Evolutionary conservation across 92 coral and sea anemone species (phyloP).

Genomic region (Actinernus sp.): DNA sequence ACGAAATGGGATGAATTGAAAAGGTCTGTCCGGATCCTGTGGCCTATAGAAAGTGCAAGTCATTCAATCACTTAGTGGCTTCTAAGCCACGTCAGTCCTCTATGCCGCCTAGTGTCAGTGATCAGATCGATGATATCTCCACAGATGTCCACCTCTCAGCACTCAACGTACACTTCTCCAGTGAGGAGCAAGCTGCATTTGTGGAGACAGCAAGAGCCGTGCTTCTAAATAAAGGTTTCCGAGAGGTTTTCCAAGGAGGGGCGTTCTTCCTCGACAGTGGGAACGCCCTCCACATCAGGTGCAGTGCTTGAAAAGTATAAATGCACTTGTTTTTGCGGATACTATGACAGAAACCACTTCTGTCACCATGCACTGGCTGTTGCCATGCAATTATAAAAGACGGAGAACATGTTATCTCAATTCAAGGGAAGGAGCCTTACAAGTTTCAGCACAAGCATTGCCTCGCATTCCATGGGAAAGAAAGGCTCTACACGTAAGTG

Average conservation of each 20-base stretch:
- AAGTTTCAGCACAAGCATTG: too few species aligned
- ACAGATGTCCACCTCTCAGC: background rate
- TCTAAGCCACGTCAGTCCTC: background rate
- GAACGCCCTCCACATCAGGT: slow-evolving; percentile 2
- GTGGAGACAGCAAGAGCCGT: slow-evolving; percentile 10
- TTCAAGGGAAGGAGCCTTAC: too few species aligned
- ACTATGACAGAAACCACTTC: slow-evolving; percentile 10
- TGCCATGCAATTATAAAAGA: background rate
- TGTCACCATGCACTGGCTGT: slow-evolving; percentile 13
- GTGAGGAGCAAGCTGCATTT: slow-evolving; percentile 9
- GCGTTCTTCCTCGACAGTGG: slow-evolving; percentile 20
- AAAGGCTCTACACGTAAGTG: too few species aligned
- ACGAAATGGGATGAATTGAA: slow-evolving; percentile 46
- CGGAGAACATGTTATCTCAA: slow-evolving; percentile 5
- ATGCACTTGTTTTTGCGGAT: slow-evolving; percentile 5
- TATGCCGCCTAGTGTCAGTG: background rate
- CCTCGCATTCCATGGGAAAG: too few species aligned
- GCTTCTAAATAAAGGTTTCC: slow-evolving; percentile 3
- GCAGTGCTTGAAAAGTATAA: slow-evolving; percentile 15
- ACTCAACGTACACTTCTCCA: background rate
- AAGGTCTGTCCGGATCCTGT: slow-evolving; percentile 21
- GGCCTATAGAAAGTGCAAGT: slow-evolving; percentile 25
- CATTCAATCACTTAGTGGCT: slow-evolving; percentile 24
- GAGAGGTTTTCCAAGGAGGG: background rate
- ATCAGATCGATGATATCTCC: background rate